Evolutionary conservation across 1,140 invertebrate genomes (phyloP), one percentile per base, ranked within the genome.

Genomic region (Alviniconcha marisindica): DNA sequence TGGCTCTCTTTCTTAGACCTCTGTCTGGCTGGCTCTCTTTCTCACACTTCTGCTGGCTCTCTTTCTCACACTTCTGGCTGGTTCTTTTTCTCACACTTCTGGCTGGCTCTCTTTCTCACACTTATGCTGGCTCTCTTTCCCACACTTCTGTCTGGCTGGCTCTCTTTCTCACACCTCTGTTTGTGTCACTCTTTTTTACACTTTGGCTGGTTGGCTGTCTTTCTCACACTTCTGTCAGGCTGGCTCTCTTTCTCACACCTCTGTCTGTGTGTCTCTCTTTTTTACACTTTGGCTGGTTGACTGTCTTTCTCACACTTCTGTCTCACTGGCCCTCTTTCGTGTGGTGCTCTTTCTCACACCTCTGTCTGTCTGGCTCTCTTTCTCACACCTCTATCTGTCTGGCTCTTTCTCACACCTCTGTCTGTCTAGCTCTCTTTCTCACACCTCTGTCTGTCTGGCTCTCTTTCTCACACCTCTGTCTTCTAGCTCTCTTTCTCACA

Each of bases 361-460:
- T 73, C 14, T 73, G 36, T 73, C 31, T 73, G 5, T 73, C 14
- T 73, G 21, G 3, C 14, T 73, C 15, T 73, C 15, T 73, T 4
- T 74, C 28, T 74, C n/a, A n/a, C n/a, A n/a, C n/a, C n/a, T n/a
- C n/a, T n/a, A 21, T 12, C 36, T 77, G 28, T 77, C 44, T 77
- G 28, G 48, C 36, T 77, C 2, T 51, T 15, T 51, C 36, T 51
- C 36, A 28, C 14, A n/a, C 51, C 36, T 77, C 18, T 77, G n/a
- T 77, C 36, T 77, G n/a, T 77, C 36, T 77, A 15, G 24, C n/a
- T 76, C 10, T 76, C 14, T 76, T 5, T 76, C 18, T 76, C 36
- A 2, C n/a, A n/a, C 42, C n/a, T 74, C 28, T 74, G 7, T 74
- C 44, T 48, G 7, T 48, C 44, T 69, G 5, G 5, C 33, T 31